Evolutionary conservation across 2,113 vertebrate genomes (phyloP).

Genomic region (Orcinus orca): DNA sequence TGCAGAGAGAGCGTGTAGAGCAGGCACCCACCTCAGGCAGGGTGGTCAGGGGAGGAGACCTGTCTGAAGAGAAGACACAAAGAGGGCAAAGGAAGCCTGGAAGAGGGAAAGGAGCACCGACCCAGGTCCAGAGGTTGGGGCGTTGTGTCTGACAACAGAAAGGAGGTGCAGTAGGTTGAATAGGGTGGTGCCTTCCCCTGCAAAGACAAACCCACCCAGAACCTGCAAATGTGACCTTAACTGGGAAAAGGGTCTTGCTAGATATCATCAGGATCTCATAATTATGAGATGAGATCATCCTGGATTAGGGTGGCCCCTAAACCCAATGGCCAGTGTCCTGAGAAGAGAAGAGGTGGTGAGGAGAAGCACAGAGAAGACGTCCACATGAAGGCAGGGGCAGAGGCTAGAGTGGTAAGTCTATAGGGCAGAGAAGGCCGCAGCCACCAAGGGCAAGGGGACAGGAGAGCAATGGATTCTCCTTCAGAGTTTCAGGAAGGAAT

Average conservation of each 20-base stretch:
- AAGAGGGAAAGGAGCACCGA: background rate
- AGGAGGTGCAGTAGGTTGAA: background rate
- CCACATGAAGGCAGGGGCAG: rapidly evolving
- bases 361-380: rapidly evolving
- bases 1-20: background rate
- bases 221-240: background rate
- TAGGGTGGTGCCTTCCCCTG: background rate
- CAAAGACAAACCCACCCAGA: background rate
- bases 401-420: rapidly evolving
- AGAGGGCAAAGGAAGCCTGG: too few relatives aligned
- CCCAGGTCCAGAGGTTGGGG: rapidly evolving
- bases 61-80: background rate
- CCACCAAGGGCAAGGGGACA: background rate
- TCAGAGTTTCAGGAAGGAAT: background rate
- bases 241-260: background rate
- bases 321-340: background rate
- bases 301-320: background rate
- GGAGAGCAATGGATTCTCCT: rapidly evolving
- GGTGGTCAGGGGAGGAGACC: background rate
- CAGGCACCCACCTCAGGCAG: too few relatives aligned
- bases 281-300: background rate
- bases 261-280: background rate
- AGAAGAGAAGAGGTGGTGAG: too few relatives aligned
- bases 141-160: background rate
- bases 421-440: background rate